A percentile compares a stretch with the other conserved stretches of the same genome.
These are phyloP conservation scores for Numenius phaeopus DNA, from an alignment of 2,797 vertebrate species.

Conservation along the genomic window DNA sequence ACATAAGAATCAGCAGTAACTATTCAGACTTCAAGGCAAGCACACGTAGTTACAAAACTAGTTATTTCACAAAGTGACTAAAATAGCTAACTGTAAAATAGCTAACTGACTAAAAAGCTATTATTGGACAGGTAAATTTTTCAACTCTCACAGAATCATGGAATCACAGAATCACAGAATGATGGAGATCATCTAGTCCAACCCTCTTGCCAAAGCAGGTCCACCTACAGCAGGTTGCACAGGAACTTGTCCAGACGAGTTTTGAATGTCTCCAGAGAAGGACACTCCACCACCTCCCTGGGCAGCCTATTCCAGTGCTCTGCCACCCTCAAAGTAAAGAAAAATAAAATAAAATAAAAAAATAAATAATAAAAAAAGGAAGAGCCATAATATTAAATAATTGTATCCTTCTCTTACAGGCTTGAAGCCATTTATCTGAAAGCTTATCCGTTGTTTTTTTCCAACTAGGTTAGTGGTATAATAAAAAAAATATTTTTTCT, in stretches of 20 bases:
- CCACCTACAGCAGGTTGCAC: no score
- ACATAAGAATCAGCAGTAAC: background rate
- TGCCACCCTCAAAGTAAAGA: no score
- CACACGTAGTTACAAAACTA: background rate
- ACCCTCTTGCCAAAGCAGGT: no score
- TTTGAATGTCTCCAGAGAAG: no score
- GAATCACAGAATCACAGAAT: no score
- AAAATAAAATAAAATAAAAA: background rate
- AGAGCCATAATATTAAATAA: background rate
- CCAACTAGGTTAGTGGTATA: background rate
- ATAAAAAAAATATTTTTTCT: background rate
- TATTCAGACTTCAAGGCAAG: background rate
- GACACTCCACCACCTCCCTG: background rate
- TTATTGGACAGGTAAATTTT: background rate
- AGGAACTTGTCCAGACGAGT: no score
- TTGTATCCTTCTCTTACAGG: rapidly evolving
- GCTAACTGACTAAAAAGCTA: background rate
- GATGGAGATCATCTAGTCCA: no score
- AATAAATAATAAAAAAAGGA: background rate
- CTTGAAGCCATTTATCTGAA: background rate
- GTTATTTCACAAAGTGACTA: background rate
- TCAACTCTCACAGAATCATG: background rate
- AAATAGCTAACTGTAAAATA: background rate
- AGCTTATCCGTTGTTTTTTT: background rate
- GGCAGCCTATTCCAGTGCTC: background rate